Conservation (phyloP, 1,140 invertebrate species). For the Ceratina japonica region DNA sequence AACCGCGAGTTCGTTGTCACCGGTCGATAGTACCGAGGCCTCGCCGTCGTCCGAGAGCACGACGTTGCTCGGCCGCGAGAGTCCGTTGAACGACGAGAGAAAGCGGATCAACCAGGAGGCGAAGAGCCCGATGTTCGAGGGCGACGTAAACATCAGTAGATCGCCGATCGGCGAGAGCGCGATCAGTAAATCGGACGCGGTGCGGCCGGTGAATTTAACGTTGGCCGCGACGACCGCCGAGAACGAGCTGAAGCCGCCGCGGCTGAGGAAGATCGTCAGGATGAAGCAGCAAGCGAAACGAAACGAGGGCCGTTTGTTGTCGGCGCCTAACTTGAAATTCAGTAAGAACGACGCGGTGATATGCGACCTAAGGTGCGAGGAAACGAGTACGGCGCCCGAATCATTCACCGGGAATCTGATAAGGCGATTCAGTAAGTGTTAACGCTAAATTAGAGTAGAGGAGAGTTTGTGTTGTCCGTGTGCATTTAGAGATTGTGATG, state of each 20-base stretch:
- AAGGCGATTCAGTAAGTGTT: constrained; percentile 92
- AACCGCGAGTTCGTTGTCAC: constrained; percentile 70
- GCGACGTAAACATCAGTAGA: background rate
- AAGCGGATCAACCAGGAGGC: constrained; percentile 30
- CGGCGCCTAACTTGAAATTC: constrained; percentile 88
- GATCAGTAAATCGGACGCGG: background rate
- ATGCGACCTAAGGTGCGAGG: constrained; percentile 73
- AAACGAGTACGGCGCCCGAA: constrained; percentile 73
- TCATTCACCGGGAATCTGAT: constrained; percentile 87
- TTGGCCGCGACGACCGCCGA: constrained; percentile 84
- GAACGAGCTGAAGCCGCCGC: constrained; percentile 80
- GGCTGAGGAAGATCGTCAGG: constrained; percentile 81
- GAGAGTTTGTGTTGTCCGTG: constrained; percentile 65
- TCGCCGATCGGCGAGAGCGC: constrained; percentile 13
- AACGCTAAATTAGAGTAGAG: constrained; percentile 67
- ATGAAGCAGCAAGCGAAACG: constrained; percentile 80
- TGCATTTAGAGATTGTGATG: constrained; percentile 60
- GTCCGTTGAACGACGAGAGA: constrained; percentile 37
- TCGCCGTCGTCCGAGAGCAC: constrained; percentile 50
- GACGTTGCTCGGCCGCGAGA: constrained; percentile 32
- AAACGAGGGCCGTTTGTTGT: constrained; percentile 84
- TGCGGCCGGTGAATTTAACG: constrained; percentile 83
- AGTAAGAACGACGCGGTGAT: constrained; percentile 75
- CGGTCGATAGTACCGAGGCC: constrained; percentile 69
- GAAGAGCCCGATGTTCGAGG: constrained; percentile 41